Base-by-base conservation (phyloP, 2,888 invertebrate species). In the Spisula solida region DNA sequence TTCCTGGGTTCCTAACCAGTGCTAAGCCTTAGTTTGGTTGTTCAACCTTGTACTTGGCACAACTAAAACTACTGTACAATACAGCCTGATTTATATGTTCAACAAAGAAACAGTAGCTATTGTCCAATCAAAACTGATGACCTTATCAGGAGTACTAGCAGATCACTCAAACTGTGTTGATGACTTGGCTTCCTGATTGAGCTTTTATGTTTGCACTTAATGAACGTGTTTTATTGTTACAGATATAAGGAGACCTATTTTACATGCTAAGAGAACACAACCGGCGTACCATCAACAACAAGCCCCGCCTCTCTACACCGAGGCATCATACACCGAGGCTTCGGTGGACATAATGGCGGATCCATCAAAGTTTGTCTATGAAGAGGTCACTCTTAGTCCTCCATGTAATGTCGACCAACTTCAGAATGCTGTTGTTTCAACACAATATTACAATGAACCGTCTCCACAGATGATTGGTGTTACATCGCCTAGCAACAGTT, bases 301-400 rank as follows among this genome's bases (percentile, higher is more conserved):
- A n/a, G 55, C 78, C n/a, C 56, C 85, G 6, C 75, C 87, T 14
- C 47, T 82, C 25, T 87, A 82, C 56, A 34, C 85, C 0, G 56
- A 47, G 14, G 60, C 25, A 5, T 41, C 41, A 41, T 41, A 41
- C 41, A 41, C 41, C 8, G 70, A 70, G n/a, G 82, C 82, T 10
- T 25, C 82, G 0, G 41, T 79, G 8, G 80, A 86, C 55, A 29
- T 89, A 41, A 82, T 89, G n/a, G 20, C 83, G 5, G 47, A 89
- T 34, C 81, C 89, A 12, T 41, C 82, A 41, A 75, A 89, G n/a
- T 89, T 87, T 81, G 55, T 89, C 56, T 89, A 86, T 81, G 89
- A 89, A 81, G 89, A 89, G 47, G 87, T 89, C 0, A 84, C 56
- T 31, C 34, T 89, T 0, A 86, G 86, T 47, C 87, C 89, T n/a